Conservation (phyloP, 2,797 vertebrate species). For the Neosalanx taihuensis region DNA sequence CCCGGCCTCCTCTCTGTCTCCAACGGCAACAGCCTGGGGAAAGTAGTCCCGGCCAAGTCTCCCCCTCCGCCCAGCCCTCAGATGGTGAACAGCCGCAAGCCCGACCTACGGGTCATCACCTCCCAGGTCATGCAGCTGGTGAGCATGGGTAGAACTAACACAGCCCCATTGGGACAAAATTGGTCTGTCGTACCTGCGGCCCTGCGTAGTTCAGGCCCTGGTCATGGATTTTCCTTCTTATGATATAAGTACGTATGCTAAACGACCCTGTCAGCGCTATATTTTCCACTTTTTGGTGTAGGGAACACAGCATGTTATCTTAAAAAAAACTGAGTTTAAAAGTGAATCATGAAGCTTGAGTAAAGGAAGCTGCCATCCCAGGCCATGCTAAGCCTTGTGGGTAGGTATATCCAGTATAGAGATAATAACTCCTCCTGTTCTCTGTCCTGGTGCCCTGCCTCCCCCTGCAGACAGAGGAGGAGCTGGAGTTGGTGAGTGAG, state of each 20-base stretch:
- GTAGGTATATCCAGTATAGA: conserved; percentile 23
- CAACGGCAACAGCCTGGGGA: conserved; percentile 91
- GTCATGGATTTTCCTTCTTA: neutral
- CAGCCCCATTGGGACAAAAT: conserved; percentile 18
- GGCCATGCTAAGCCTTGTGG: too few species aligned
- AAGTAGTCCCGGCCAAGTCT: conserved; percentile 87
- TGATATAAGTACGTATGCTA: neutral
- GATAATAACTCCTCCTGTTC: conserved; percentile 53
- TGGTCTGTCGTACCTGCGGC: neutral
- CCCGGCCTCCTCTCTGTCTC: conserved; percentile 90
- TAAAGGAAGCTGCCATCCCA: too few species aligned
- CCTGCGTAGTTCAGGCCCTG: neutral
- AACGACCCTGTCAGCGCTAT: neutral
- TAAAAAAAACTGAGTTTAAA: too few species aligned
- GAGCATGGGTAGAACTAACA: conserved; percentile 59
- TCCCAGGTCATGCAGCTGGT: conserved; percentile 96
- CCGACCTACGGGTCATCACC: conserved; percentile 95
- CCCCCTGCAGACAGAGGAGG: conserved; percentile 84
- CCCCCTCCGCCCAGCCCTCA: conserved; percentile 80
- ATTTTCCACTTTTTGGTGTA: neutral
- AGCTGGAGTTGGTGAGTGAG: conserved; percentile 91
- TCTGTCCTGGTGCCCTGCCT: conserved; percentile 45
- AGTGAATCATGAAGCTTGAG: too few species aligned
- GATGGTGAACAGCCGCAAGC: conserved; percentile 86
- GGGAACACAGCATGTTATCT: too few species aligned